Base-by-base conservation (phyloP, 1,140 invertebrate species). In the Elymnias hypermnestra region DNA sequence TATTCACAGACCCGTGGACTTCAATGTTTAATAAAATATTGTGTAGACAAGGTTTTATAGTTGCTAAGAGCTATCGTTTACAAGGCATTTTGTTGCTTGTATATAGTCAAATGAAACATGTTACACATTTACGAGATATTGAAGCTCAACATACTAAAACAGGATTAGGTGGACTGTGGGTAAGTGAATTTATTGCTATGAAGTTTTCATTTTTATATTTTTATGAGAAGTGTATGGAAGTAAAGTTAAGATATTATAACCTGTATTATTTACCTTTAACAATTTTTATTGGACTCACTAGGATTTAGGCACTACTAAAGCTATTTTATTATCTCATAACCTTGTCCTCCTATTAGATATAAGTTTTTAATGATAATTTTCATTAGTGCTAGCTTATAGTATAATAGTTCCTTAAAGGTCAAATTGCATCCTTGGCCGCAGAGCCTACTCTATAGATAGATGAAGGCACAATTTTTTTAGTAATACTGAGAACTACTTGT, bases 141-240 rank as follows among this genome's bases (percentile, higher is more conserved):
- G 94, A 97, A 73, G 91, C 92, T 9, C 91, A 94, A 60, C 94
- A 93, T 64, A 97, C 95, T 0, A 91, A 92, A 60, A 97, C 96
- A 35, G 97, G 96, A 0, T 89, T 98, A 51, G 92, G 91, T 21
- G 97, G 97, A 44, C 91, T 96, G 72, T 97, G 95, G 95, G 90
- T 91, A 57, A 88, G 87, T 81, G 3, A 44, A 14, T n/a, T 26
- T 12, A 14, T 21, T 21, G 19, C 6, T 21, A 21, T 21, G 3
- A 4, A 12, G 10, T 1, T 3, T 29, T 13, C 5, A 29, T 1
- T 26, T 1, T n/a, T n/a, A 7, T 2, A 1, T 26, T n/a, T 1
- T 1, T 9, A 26, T 26, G 25, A 7, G 4, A 7, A 3, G 8
- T 26, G 25, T 26, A 26, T 22, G 5, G 5, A 22, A 22, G 2